These are phyloP conservation scores for Paragorgia papillata DNA, from an alignment of 92 coral and sea anemone genomes.

Conservation along the genomic window DNA sequence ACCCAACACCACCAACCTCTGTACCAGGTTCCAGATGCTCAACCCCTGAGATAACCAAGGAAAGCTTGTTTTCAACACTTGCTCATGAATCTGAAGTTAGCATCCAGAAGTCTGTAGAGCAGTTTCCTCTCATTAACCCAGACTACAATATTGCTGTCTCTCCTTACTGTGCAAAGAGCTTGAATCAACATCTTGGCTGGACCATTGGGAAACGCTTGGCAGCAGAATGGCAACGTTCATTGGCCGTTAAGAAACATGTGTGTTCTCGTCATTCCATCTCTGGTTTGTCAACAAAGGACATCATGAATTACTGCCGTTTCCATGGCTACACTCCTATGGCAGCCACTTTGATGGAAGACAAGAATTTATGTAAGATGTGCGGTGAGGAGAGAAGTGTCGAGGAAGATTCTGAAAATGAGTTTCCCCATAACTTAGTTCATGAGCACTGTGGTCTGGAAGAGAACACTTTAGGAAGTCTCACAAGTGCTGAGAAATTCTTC, in stretches of 20 bases:
- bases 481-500: conserved; percentile 57
- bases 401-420: conserved; percentile 15
- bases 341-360: neutral
- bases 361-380: conserved; percentile 69
- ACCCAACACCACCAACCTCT: conserved; percentile 67
- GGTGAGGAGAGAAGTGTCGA: conserved; percentile 48
- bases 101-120: conserved; percentile 53
- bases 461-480: conserved; percentile 35
- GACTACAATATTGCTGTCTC: conserved; percentile 49
- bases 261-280: conserved; percentile 25
- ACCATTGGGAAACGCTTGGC: conserved; percentile 82
- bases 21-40: conserved; percentile 66
- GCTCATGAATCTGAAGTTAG: conserved; percentile 50
- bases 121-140: conserved; percentile 66
- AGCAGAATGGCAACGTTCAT: conserved; percentile 89
- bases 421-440: conserved; percentile 5
- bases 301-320: conserved; percentile 85
- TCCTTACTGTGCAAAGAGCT: conserved; percentile 70
- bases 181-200: conserved; percentile 74
- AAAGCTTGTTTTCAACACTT: neutral
- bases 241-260: conserved; percentile 62
- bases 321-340: conserved; percentile 77
- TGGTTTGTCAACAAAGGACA: conserved; percentile 72
- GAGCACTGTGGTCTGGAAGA: conserved; percentile 36
- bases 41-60: conserved; percentile 65